phyloP scores from a whole-genome alignment of 2,888 invertebrate species.

The Calameuta idolon region DNA sequence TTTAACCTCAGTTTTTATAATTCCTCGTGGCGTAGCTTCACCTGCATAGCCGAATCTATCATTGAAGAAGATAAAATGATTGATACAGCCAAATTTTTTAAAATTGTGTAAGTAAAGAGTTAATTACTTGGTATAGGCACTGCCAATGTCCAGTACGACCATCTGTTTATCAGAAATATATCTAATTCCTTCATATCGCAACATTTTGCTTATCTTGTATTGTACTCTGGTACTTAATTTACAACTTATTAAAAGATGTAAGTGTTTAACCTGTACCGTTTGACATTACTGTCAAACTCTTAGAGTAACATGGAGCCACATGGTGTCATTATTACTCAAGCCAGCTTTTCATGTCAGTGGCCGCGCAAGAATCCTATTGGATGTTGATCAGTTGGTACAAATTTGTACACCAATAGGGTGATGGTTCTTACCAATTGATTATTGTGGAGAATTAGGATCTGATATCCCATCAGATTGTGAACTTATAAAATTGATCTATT shows the following conservation, averaged over 20 bases:
- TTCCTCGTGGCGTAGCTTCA: slow-evolving; percentile 88
- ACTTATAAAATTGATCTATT: background rate
- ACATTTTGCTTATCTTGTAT: slow-evolving; percentile 70
- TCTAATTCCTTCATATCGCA: slow-evolving; percentile 83
- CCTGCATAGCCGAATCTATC: slow-evolving; percentile 91
- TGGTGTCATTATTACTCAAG: no score
- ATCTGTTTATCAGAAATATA: slow-evolving; percentile 89
- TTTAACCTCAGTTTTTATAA: slow-evolving; percentile 83
- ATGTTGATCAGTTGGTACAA: background rate
- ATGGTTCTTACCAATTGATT: background rate
- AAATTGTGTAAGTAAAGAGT: background rate
- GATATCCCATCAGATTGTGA: background rate
- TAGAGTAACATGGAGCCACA: no score
- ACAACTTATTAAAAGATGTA: background rate
- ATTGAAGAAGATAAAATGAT: slow-evolving; percentile 29
- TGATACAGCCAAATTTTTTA: background rate
- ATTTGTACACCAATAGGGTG: background rate
- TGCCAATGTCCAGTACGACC: slow-evolving; percentile 90
- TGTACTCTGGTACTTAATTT: background rate
- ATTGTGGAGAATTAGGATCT: background rate
- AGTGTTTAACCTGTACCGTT: background rate
- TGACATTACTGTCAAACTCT: background rate
- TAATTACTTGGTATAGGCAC: slow-evolving; percentile 90
- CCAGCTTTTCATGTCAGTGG: background rate
- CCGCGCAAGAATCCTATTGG: background rate